A percentile compares a stretch with the other conserved stretches of the same genome.
Conservation (phyloP, 2,113 vertebrate species). For the Myiagra hebetior region DNA sequence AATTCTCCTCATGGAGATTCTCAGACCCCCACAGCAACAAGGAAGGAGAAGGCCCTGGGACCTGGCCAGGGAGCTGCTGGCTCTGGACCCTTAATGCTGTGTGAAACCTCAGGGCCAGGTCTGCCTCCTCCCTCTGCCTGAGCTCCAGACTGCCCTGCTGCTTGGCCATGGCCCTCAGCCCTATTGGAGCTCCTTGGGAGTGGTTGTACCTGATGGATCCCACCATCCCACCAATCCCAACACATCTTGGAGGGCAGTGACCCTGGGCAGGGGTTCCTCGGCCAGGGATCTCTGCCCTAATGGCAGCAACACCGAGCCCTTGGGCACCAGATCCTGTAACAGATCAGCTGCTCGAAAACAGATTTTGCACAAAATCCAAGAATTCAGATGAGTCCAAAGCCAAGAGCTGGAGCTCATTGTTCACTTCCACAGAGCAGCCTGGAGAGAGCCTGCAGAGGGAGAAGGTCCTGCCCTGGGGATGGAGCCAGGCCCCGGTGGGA, state of each 20-base stretch:
- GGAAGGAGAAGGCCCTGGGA: background rate
- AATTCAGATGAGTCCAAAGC: background rate
- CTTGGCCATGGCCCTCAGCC: no score
- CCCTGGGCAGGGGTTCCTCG: no score
- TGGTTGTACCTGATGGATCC: background rate
- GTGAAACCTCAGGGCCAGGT: no score
- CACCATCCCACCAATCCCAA: background rate
- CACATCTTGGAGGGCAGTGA: no score
- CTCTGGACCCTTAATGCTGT: no score
- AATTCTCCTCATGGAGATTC: no score
- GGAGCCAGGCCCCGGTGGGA: background rate
- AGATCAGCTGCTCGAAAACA: background rate
- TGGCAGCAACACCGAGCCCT: background rate
- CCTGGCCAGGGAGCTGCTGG: no score
- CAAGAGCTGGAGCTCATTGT: background rate
- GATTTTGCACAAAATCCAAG: background rate
- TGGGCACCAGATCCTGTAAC: background rate
- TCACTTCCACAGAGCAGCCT: background rate
- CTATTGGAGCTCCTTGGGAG: no score
- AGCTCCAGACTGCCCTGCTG: no score
- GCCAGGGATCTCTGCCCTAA: background rate
- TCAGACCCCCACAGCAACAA: no score
- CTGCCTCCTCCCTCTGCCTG: no score
- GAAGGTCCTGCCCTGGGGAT: background rate
- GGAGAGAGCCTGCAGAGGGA: background rate